phyloP scores from a whole-genome alignment of 1,140 invertebrate species.

The Drosophila sulfurigaster region DNA sequence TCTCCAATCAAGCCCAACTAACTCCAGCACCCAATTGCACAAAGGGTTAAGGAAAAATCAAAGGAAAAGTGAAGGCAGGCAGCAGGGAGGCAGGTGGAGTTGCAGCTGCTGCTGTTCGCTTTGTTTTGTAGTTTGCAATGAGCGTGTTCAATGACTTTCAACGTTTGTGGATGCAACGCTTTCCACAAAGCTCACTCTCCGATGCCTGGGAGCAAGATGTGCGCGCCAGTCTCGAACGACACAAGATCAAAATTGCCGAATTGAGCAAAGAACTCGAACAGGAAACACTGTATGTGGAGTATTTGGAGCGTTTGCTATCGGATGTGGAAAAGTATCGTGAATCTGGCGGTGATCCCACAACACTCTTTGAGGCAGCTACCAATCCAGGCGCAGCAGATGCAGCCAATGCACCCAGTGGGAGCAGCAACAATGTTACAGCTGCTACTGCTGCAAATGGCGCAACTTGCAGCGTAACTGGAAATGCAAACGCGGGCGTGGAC shows the following conservation, averaged over 20 bases:
- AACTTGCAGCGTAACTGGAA: constrained; percentile 26
- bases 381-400: constrained; percentile 27
- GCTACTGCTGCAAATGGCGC: constrained; percentile 13
- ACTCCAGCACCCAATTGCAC: constrained; percentile 14
- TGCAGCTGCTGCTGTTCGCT: constrained; percentile 27
- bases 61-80: too few relatives aligned
- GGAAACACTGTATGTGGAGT: constrained; percentile 95
- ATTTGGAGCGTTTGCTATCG: constrained; percentile 92
- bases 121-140: constrained; percentile 85
- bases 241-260: constrained; percentile 92
- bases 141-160: constrained; percentile 95
- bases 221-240: constrained; percentile 93
- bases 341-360: constrained; percentile 85
- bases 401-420: constrained; percentile 3
- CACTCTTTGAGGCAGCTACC: constrained; percentile 80
- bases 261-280: constrained; percentile 94
- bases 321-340: constrained; percentile 91
- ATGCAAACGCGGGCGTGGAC: constrained; percentile 44
- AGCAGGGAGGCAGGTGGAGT: constrained; percentile 7
- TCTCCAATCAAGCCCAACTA: constrained; percentile 18
- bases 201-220: constrained; percentile 96
- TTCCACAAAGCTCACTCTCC: constrained; percentile 94
- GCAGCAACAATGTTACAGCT: constrained; percentile 39
- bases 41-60: constrained; percentile 1
- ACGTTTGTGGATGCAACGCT: constrained; percentile 94